These are phyloP conservation scores for Drosophila mayaguana DNA, from an alignment of 2,888 invertebrate species.

Conservation along the genomic window DNA sequence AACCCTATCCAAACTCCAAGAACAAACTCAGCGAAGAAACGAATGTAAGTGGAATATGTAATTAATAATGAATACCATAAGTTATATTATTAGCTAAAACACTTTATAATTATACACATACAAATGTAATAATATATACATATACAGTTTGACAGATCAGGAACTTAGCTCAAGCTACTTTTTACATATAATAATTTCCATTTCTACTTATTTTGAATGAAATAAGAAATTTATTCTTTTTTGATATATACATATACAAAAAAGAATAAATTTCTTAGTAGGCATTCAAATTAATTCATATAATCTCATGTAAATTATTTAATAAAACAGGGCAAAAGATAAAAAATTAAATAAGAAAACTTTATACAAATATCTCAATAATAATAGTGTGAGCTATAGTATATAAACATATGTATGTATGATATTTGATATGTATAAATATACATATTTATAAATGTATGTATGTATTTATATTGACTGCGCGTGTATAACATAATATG, in stretches of 20 bases:
- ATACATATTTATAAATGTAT: too few species aligned
- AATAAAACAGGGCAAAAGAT: too few species aligned
- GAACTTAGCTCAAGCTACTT: slow-evolving; percentile 72
- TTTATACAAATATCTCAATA: slow-evolving; percentile 15
- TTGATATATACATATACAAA: too few species aligned
- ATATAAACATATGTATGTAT: slow-evolving; percentile 26
- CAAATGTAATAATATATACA: slow-evolving; percentile 11
- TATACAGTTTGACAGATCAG: slow-evolving; percentile 61
- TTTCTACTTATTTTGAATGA: slow-evolving; percentile 38
- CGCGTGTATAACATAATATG: slow-evolving; percentile 12
- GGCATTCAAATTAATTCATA: slow-evolving; percentile 55
- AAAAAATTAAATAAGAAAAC: too few species aligned
- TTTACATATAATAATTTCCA: slow-evolving; percentile 26
- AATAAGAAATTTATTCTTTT: too few species aligned
- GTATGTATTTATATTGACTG: background rate
- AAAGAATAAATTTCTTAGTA: too few species aligned
- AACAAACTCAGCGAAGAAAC: slow-evolving; percentile 59
- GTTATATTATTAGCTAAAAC: slow-evolving; percentile 32
- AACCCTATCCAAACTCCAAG: slow-evolving; percentile 15
- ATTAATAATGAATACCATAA: slow-evolving; percentile 18
- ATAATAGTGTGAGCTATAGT: background rate
- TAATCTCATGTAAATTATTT: slow-evolving; percentile 68
- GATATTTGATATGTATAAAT: slow-evolving; percentile 16
- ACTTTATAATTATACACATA: slow-evolving; percentile 20
- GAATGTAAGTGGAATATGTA: background rate